Percentiles rank a stretch among this genome's conserved stretches.
These are phyloP conservation scores for Zygogramma bicolorata DNA, from an alignment of 2,888 invertebrate genomes.

Conservation along the genomic window DNA sequence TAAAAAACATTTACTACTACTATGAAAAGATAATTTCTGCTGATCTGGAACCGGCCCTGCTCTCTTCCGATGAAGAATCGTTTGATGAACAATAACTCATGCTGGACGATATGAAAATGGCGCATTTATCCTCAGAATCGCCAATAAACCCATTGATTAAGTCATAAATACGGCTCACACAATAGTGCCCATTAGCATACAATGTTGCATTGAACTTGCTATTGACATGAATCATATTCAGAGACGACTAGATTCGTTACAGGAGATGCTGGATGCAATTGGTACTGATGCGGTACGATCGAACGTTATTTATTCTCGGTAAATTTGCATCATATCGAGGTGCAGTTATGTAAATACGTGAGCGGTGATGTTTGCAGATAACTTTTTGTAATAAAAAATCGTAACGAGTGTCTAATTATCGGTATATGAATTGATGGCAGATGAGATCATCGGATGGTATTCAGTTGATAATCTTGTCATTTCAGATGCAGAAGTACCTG, in stretches of 20 bases:
- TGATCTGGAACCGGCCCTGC: neutral
- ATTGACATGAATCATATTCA: slow-evolving; percentile 32
- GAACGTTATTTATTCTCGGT: slow-evolving; percentile 2
- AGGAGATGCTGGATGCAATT: slow-evolving; percentile 7
- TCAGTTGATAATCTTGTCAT: neutral
- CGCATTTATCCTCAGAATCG: slow-evolving; percentile 21
- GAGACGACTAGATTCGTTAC: slow-evolving; percentile 12
- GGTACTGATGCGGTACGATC: neutral
- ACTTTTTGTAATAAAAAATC: neutral
- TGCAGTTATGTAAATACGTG: slow-evolving; percentile 19
- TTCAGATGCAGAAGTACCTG: no score
- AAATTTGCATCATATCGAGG: slow-evolving; percentile 14
- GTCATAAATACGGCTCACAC: slow-evolving; percentile 33
- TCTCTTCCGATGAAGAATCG: neutral
- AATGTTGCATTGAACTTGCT: slow-evolving; percentile 39
- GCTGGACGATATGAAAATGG: neutral
- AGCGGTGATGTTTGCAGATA: neutral
- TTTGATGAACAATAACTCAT: slow-evolving; percentile 13
- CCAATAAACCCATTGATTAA: slow-evolving; percentile 30
- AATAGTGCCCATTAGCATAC: slow-evolving; percentile 34
- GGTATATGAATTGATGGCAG: neutral
- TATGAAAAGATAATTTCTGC: no score
- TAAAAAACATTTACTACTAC: no score
- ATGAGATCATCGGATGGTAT: neutral
- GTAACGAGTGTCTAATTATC: neutral